Percentiles rank a stretch among this genome's conserved stretches.
phyloP scores from a whole-genome alignment of 2,888 invertebrate species.

The Phrixothrix hirtus region DNA sequence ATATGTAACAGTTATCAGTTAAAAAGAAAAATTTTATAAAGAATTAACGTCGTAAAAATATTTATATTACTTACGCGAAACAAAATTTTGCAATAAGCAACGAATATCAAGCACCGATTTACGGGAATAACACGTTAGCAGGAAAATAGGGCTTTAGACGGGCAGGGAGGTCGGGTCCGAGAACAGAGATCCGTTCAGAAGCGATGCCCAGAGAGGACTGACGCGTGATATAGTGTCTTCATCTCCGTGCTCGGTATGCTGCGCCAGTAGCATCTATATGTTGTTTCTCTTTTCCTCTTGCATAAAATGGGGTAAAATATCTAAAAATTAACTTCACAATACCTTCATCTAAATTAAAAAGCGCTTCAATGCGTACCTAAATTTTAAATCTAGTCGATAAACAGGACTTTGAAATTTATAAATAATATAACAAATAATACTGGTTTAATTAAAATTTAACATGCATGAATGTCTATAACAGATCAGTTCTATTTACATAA shows the following conservation, averaged over 20 bases:
- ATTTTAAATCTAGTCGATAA: no score
- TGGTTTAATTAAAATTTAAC: no score
- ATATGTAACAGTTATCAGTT: no score
- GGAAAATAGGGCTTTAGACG: conserved; percentile 44
- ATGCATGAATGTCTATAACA: no score
- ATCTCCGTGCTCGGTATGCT: conserved; percentile 41
- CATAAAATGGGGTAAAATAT: conserved; percentile 28
- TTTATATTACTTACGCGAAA: conserved; percentile 25
- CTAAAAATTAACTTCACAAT: conserved; percentile 24
- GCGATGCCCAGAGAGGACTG: conserved; percentile 52
- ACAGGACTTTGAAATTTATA: no score
- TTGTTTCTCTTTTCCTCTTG: conserved; percentile 23
- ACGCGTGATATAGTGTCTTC: conserved; percentile 31
- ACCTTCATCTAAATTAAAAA: conserved; percentile 16
- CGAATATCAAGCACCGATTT: conserved; percentile 20
- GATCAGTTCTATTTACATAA: no score
- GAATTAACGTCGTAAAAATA: background rate
- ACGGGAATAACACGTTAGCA: conserved; percentile 32
- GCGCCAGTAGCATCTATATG: conserved; percentile 38
- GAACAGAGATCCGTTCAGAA: conserved; percentile 47
- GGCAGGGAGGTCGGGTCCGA: conserved; percentile 49
- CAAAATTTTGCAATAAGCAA: conserved; percentile 24
- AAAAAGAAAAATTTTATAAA: background rate
- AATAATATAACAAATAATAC: no score
- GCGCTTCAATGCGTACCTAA: no score